A percentile compares a stretch with the other conserved stretches of the same genome.
Evolutionary conservation across 2,113 vertebrate species (phyloP).

Genomic region (Andinoacara biseriatus): DNA sequence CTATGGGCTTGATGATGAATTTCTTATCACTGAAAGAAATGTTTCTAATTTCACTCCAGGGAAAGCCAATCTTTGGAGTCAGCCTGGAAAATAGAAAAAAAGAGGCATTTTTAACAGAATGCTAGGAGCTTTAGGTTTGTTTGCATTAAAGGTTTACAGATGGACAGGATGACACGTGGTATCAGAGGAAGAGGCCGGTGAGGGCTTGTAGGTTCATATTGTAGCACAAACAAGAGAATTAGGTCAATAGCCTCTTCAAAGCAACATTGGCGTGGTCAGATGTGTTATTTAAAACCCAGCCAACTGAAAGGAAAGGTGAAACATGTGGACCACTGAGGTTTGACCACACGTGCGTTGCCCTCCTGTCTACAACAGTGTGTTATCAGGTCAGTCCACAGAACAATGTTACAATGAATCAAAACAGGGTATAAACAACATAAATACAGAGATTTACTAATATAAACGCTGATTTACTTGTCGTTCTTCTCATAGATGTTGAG

Average conservation of each 20-base stretch:
- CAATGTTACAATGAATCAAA: background rate
- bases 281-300: slow-evolving; percentile 25
- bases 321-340: slow-evolving; percentile 40
- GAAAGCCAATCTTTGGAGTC: slow-evolving; percentile 96
- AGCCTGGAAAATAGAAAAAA: slow-evolving; percentile 77
- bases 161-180: background rate
- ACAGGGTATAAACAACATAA: background rate
- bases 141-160: background rate
- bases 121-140: background rate
- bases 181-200: background rate
- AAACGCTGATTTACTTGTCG: slow-evolving; percentile 83
- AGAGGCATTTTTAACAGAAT: background rate
- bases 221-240: background rate
- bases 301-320: background rate
- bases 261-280: slow-evolving; percentile 32
- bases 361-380: background rate
- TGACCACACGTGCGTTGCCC: slow-evolving; percentile 41
- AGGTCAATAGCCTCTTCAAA: slow-evolving; percentile 53
- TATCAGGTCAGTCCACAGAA: background rate
- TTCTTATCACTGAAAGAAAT: slow-evolving; percentile 98
- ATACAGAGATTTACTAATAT: background rate
- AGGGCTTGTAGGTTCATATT: slow-evolving; percentile 1
- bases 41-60: slow-evolving; percentile 98
- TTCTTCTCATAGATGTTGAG: slow-evolving; percentile 96
- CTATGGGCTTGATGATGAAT: slow-evolving; percentile 96